These are phyloP conservation scores for Elachura formosa DNA, from an alignment of 2,113 vertebrate species.

Conservation along the genomic window DNA sequence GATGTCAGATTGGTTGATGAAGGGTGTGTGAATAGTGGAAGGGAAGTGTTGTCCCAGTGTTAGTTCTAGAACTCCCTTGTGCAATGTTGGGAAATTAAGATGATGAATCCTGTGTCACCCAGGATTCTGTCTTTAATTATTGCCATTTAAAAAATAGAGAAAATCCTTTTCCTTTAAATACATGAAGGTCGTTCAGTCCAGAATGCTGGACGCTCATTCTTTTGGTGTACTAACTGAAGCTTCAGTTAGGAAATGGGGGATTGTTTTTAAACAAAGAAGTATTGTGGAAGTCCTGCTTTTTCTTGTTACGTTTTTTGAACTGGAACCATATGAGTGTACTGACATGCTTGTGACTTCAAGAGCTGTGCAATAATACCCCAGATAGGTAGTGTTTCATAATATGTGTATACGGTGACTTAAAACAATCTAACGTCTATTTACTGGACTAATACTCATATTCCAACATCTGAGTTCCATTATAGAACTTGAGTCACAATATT, in stretches of 20 bases:
- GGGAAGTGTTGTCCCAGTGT: background rate
- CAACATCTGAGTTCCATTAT: background rate
- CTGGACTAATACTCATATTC: background rate
- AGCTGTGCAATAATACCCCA: background rate
- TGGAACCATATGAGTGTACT: background rate
- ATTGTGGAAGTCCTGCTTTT: background rate
- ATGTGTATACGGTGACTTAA: background rate
- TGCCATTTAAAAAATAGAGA: background rate
- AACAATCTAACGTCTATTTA: background rate
- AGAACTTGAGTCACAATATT: background rate
- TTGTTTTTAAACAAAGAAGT: background rate
- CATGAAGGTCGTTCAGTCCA: background rate
- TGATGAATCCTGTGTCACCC: background rate
- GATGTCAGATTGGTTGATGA: rapidly evolving
- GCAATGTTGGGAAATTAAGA: background rate
- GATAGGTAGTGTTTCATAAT: background rate
- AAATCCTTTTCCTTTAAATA: background rate
- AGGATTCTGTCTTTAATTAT: background rate
- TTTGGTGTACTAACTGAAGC: background rate
- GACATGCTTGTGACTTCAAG: background rate
- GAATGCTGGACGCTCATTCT: background rate
- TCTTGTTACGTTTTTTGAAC: background rate
- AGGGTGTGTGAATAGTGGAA: background rate
- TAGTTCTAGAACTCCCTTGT: background rate
- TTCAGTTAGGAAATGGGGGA: background rate